Base-by-base conservation (phyloP, 2,888 invertebrate species). In the Drosophila demipolita region DNA sequence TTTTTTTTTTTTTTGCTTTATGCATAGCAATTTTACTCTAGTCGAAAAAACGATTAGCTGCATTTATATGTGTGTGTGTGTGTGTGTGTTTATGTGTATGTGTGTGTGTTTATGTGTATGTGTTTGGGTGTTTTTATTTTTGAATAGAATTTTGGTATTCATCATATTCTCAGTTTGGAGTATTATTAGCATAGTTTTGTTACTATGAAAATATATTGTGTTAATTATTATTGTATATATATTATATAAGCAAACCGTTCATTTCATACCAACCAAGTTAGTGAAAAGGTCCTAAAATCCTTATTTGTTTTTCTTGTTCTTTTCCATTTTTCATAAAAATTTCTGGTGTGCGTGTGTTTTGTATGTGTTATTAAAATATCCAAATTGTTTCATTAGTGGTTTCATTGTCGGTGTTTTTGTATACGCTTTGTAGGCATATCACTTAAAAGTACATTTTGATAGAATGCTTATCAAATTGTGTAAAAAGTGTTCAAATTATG, bases 241-340 rank as follows among this genome's bases (percentile, higher is more conserved):
- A 74, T 89, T 89, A 89, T 83, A 68, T 82, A 90, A 85, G 90
- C 89, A 90, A 88, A 88, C 90, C 89, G 89, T 88, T 83, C 68
- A 73, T 88, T 85, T 85, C 77, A 80, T 90, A 83, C 87, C 90
- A 85, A 85, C 86, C 80, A 79, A 87, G 88, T 89, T 79, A 85
- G 70, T 71, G 71, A 75, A 87, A 87, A 78, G 71, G 82, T 68
- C 73, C 72, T 59, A 58, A 62, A 79, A 63, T 70, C 65, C 45
- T 33, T 65, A 66, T 65, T 49, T 33, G 59, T 45, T 68, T 59
- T 64, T 77, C 29, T 29, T 29, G 29, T 40, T 69, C 17, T 58
- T 60, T 72, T 49, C 57, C 29, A 54, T 62, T 60, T 66, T 70
- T 59, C 26, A 57, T 60, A 57, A 36, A 68, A 63, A 57, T 76